Base-by-base conservation (phyloP, 2,888 invertebrate species). In the Apamea sordens region DNA sequence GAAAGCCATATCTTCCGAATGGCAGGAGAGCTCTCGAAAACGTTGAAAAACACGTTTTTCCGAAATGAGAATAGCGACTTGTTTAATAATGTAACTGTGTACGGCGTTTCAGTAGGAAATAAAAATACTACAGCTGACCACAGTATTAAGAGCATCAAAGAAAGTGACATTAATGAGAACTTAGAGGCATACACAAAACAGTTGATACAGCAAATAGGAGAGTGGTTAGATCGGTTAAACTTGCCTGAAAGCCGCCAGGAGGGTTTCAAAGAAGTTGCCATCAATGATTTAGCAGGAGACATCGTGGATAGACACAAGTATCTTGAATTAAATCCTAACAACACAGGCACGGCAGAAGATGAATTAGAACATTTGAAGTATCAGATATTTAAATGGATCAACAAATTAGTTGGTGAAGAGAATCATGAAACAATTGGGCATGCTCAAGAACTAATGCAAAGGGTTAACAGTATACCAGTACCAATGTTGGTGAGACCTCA, bases 361-460 rank as follows among this genome's bases (percentile, higher is more conserved):
- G 96, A 96, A 83, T 73, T 94, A 61, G 94, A 95, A 83, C 88
- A 94, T 88, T 90, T 95, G 15, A 95, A 93, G 79, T 95, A 93
- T 90, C 94, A 94, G 70, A 94, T 96, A 82, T 95, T 94, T 76
- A 95, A 95, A 90, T 95, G 93, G 93, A 90, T 94, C 7, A 92
- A 93, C 73, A 95, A 94, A 86, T 83, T 95, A 32, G 88, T 90
- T 0, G 91, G 92, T 2, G 92, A 92, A 80, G 85, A 93, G n/a
- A 92, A 92, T 72, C 83, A 89, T 21, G 87, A 91, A 36, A 91
- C 91, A 2, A 88, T 94, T 53, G 82, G 90, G 11, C 85, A 91
- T 80, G 95, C 94, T 13, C 83, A 89, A 1, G 91, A 93, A 6
- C 86, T 96, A 41, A 92, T 95, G 93, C 80, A 87, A 59, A 90